Percentiles rank a stretch among this genome's conserved stretches.
Evolutionary conservation across 2,113 vertebrate species (phyloP).

Genomic region (Callopanchax toddi): DNA sequence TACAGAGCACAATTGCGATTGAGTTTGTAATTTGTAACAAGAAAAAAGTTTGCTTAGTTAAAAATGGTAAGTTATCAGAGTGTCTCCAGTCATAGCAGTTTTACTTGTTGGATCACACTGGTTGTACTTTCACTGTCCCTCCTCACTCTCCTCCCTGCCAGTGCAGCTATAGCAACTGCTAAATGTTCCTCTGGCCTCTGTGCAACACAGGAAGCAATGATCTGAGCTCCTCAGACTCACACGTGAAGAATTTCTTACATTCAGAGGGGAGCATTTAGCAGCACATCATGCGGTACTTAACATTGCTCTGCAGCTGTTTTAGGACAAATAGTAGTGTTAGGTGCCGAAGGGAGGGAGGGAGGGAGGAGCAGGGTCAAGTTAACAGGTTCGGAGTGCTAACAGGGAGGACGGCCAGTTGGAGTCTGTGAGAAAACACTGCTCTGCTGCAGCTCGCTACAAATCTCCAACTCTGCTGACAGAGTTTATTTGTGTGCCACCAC

Average conservation of each 20-base stretch:
- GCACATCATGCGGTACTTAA: slow-evolving; percentile 67
- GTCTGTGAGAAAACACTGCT: slow-evolving; percentile 53
- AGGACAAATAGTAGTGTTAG: slow-evolving; percentile 60
- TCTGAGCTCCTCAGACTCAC: slow-evolving; percentile 55
- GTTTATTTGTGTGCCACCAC: slow-evolving; percentile 40
- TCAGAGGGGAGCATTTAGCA: slow-evolving; percentile 68
- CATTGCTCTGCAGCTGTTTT: slow-evolving; percentile 70
- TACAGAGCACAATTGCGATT: no score
- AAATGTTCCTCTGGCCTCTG: slow-evolving; percentile 59
- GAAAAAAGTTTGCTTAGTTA: no score
- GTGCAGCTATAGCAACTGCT: slow-evolving; percentile 69
- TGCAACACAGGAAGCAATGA: slow-evolving; percentile 70
- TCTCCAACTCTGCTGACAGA: slow-evolving; percentile 28
- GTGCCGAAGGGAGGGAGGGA: slow-evolving; percentile 23
- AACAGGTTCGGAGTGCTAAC: slow-evolving; percentile 63
- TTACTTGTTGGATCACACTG: slow-evolving; percentile 59
- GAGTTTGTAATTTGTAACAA: no score
- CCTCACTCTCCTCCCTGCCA: slow-evolving; percentile 39
- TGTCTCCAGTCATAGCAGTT: slow-evolving; percentile 35
- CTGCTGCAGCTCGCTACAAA: slow-evolving; percentile 53
- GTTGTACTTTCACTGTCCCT: slow-evolving; percentile 20
- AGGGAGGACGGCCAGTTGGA: slow-evolving; percentile 38
- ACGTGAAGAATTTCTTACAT: slow-evolving; percentile 66
- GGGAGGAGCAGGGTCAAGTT: slow-evolving; percentile 44
- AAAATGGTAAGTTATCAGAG: no score